Evolutionary conservation across 1,140 invertebrate genomes (phyloP).

Genomic region (Drosophila nebulosa): DNA sequence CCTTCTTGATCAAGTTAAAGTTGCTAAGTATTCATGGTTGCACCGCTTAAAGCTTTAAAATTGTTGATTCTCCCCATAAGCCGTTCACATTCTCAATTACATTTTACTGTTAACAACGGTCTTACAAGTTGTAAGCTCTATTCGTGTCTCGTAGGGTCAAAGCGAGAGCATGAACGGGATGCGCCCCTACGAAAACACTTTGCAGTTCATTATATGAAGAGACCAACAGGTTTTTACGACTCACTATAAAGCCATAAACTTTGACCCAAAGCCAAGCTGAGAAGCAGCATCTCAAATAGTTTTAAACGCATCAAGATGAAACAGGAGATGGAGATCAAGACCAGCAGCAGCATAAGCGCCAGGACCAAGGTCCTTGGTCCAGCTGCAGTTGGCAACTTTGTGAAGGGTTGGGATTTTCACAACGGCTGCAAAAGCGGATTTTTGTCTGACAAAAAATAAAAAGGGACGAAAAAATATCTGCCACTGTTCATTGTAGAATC

Average conservation of each 20-base stretch:
- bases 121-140: conserved; percentile 53
- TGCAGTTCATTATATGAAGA: conserved; percentile 45
- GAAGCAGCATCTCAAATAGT: conserved; percentile 73
- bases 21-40: not conserved
- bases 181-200: conserved; percentile 14
- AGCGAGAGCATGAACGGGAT: not conserved
- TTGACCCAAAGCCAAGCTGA: conserved; percentile 76
- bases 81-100: conserved; percentile 21
- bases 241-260: conserved; percentile 67
- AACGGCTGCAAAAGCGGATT: conserved; percentile 19
- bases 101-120: conserved; percentile 63
- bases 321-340: conserved; percentile 15
- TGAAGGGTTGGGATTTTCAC: conserved; percentile 6
- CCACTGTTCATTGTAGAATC: conserved; percentile 75
- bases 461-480: conserved; percentile 30
- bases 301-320: conserved; percentile 57
- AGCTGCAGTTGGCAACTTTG: conserved; percentile 54
- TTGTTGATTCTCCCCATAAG: conserved; percentile 19
- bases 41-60: not conserved
- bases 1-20: not conserved
- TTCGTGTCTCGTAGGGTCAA: not conserved
- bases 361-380: conserved; percentile 1
- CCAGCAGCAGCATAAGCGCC: not conserved
- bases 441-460: conserved; percentile 4
- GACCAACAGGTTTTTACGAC: conserved; percentile 73